phyloP scores from a whole-genome alignment of 2,113 vertebrate genomes.

The Puffinus mauretanicus region DNA sequence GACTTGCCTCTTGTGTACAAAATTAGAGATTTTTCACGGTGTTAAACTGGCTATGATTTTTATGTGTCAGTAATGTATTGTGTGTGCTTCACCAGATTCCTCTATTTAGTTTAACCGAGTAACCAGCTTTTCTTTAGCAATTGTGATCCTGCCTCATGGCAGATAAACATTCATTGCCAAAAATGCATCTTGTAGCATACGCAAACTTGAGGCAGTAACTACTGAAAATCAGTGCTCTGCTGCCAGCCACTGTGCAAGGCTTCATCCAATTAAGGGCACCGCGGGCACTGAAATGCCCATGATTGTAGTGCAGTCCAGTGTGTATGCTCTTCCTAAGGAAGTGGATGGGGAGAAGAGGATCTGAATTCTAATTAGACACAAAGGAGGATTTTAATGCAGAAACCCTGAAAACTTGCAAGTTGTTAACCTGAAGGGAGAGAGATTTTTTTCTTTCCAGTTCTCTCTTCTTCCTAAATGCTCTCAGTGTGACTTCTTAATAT shows the following conservation, averaged over 20 bases:
- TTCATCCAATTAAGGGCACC: not conserved
- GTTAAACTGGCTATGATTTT: not conserved
- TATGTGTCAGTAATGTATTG: not conserved
- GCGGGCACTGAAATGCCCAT: not conserved
- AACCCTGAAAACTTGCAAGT: not conserved
- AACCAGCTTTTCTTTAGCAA: not conserved
- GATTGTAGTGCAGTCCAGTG: not conserved
- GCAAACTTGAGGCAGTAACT: not conserved
- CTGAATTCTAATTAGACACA: not conserved
- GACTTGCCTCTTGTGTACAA: not conserved
- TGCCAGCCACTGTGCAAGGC: not conserved
- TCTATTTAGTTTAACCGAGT: not conserved
- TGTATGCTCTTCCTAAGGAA: not conserved
- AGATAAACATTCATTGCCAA: not conserved
- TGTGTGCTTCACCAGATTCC: not conserved
- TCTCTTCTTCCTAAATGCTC: not conserved
- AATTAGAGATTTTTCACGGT: not conserved
- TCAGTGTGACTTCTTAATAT: not conserved
- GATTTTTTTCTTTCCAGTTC: fast-evolving
- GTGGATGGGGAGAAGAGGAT: not conserved
- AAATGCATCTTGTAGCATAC: not conserved
- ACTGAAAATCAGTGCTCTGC: not conserved
- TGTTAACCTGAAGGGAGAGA: not conserved
- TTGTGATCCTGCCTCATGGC: not conserved
- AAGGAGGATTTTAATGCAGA: not conserved